Conservation (phyloP, 2,797 vertebrate genomes). For the Hylomyscus alleni region DNA sequence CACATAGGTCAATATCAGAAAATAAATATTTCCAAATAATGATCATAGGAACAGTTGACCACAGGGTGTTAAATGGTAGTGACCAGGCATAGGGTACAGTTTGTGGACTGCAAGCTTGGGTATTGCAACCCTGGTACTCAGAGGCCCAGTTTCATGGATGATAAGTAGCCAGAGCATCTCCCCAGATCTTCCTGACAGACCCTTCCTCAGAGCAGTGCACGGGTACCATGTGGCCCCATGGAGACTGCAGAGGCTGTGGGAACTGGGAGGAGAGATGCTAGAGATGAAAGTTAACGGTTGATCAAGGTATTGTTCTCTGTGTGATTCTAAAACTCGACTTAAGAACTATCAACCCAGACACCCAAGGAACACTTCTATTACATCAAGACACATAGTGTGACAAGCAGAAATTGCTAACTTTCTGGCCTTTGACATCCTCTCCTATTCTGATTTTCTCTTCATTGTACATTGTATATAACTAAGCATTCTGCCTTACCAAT, state of each 20-base stretch:
- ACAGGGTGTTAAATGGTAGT: slow-evolving; percentile 18
- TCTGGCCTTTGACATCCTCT: not conserved
- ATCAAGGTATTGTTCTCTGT: not conserved
- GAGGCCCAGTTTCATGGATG: slow-evolving; percentile 18
- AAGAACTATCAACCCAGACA: slow-evolving; percentile 9
- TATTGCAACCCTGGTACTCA: not conserved
- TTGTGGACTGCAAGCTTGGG: not conserved
- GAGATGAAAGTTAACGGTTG: not conserved
- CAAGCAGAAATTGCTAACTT: not conserved
- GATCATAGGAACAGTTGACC: not conserved
- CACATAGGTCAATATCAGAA: slow-evolving; percentile 5
- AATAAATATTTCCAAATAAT: slow-evolving; percentile 47
- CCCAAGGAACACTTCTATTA: not conserved
- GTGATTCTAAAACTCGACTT: not conserved
- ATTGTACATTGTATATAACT: not conserved
- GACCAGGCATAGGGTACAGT: not conserved
- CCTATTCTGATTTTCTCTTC: slow-evolving; percentile 12
- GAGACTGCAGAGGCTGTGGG: not conserved
- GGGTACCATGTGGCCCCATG: not conserved
- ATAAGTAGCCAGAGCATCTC: slow-evolving; percentile 11
- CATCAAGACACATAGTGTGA: not conserved
- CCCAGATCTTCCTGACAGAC: not conserved
- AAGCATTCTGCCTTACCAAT: slow-evolving; percentile 30
- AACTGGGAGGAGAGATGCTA: not conserved
- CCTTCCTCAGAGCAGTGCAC: not conserved